Evolutionary conservation across 2,797 vertebrate species (phyloP).

Genomic region (Pagetopsis macropterus): DNA sequence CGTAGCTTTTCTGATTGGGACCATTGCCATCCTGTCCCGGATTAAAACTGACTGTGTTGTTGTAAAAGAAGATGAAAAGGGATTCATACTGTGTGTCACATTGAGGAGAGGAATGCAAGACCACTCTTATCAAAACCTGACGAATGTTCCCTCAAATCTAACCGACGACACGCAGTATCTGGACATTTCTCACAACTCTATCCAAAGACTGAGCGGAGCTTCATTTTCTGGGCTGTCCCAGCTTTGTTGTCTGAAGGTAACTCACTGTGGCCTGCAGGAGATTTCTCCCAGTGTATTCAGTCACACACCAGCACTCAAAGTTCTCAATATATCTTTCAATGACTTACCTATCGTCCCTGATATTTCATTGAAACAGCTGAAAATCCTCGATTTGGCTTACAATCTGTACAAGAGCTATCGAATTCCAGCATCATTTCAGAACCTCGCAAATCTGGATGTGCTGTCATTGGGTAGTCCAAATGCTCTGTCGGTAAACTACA

Average conservation of each 20-base stretch:
- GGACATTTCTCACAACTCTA: constrained; percentile 73
- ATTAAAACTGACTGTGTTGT: background rate
- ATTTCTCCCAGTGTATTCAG: constrained; percentile 64
- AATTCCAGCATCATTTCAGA: constrained; percentile 62
- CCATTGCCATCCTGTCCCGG: background rate
- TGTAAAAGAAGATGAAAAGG: background rate
- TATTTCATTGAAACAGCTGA: constrained; percentile 56
- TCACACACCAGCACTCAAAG: constrained; percentile 56
- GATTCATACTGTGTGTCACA: constrained; percentile 57
- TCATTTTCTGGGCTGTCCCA: constrained; percentile 48
- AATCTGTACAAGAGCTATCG: constrained; percentile 68
- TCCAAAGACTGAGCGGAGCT: constrained; percentile 45
- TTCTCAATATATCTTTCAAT: constrained; percentile 76
- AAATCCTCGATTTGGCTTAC: constrained; percentile 65
- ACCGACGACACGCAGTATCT: constrained; percentile 59
- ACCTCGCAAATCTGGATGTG: constrained; percentile 43
- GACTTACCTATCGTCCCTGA: constrained; percentile 62
- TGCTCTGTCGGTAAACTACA: constrained; percentile 42
- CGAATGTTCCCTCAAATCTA: constrained; percentile 57
- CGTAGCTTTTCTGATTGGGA: constrained; percentile 11
- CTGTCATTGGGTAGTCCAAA: constrained; percentile 65
- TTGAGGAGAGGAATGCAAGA: constrained; percentile 42
- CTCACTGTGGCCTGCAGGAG: constrained; percentile 63
- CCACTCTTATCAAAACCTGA: constrained; percentile 60
- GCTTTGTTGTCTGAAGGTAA: constrained; percentile 72